Percentiles rank a stretch among this genome's conserved stretches.
Conservation (phyloP, 2,797 vertebrate genomes). For the Botia almorhae region DNA sequence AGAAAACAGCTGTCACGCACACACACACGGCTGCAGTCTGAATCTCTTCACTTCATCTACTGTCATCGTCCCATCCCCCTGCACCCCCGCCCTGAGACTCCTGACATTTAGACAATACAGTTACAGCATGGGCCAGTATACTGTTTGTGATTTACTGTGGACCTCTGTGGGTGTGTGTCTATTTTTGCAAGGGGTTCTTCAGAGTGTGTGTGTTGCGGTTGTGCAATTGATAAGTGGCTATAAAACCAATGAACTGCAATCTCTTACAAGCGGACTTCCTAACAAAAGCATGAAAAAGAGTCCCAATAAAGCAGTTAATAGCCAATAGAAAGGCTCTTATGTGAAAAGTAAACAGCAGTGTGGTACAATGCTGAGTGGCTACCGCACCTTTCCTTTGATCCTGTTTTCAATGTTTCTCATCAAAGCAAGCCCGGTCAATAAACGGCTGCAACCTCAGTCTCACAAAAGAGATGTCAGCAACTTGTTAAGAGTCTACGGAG, state of each 20-base stretch:
- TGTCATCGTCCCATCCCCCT: constrained; percentile 50
- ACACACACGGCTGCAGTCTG: constrained; percentile 27
- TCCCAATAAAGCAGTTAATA: constrained; percentile 63
- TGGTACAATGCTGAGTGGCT: constrained; percentile 36
- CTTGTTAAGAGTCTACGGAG: constrained; percentile 37
- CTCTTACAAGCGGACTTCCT: constrained; percentile 62
- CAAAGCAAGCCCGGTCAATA: constrained; percentile 52
- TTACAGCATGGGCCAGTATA: constrained; percentile 56
- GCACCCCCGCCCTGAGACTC: constrained; percentile 48
- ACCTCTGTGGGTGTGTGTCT: constrained; percentile 36
- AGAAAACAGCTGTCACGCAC: constrained; percentile 53
- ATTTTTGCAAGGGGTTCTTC: constrained; percentile 46
- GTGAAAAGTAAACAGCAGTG: constrained; percentile 63
- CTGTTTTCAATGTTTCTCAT: constrained; percentile 45
- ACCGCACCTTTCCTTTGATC: constrained; percentile 56
- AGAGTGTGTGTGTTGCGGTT: constrained; percentile 54
- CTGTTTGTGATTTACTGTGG: constrained; percentile 57
- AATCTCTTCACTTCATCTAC: constrained; percentile 55
- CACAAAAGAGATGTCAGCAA: constrained; percentile 54
- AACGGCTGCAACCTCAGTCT: constrained; percentile 45
- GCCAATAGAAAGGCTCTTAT: constrained; percentile 58
- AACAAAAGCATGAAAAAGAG: constrained; percentile 60
- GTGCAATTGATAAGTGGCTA: constrained; percentile 60
- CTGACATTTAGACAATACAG: constrained; percentile 67
- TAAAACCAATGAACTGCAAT: constrained; percentile 65